These are phyloP conservation scores for Onychomys torridus DNA, from an alignment of 2,797 vertebrate species.

Conservation along the genomic window DNA sequence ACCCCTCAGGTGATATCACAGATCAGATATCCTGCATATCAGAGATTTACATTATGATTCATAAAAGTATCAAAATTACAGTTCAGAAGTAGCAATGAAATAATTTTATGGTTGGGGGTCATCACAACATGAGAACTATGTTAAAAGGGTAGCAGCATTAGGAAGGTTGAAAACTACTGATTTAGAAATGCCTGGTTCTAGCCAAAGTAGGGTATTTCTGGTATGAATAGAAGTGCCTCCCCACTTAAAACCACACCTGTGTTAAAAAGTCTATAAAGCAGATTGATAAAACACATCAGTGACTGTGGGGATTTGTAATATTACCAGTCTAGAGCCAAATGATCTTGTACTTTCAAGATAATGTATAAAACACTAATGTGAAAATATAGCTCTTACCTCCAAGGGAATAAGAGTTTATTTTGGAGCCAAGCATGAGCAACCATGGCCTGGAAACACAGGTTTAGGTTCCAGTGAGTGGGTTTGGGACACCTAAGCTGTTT, in stretches of 20 bases:
- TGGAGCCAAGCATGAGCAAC: not conserved
- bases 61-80: not conserved
- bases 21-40: no score
- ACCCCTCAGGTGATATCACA: no score
- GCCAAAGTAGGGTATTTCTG: not conserved
- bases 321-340: not conserved
- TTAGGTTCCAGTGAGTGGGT: not conserved
- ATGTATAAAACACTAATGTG: not conserved
- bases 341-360: not conserved
- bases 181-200: not conserved
- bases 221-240: not conserved
- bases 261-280: not conserved
- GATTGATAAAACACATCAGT: not conserved
- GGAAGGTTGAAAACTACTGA: not conserved
- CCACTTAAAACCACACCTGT: not conserved
- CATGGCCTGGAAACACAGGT: not conserved
- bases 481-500: rapidly evolving
- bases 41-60: not conserved
- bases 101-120: not conserved
- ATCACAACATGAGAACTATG: not conserved
- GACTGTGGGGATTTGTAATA: not conserved
- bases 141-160: not conserved
- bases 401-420: not conserved
- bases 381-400: not conserved
- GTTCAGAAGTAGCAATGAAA: not conserved